Evolutionary conservation across 2,797 vertebrate genomes (phyloP).

Genomic region (Hipposideros larvatus): DNA sequence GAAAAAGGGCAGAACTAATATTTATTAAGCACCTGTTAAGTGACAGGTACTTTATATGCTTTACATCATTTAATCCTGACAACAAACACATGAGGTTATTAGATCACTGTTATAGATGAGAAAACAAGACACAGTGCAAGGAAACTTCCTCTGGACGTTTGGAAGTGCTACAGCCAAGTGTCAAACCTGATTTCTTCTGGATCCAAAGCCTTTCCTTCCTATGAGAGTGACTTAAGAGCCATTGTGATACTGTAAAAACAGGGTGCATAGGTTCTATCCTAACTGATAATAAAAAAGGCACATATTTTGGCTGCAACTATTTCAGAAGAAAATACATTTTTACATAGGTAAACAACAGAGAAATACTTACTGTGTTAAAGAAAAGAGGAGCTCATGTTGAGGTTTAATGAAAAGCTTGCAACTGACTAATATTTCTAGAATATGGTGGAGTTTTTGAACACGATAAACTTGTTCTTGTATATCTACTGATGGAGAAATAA

Average conservation of each 20-base stretch:
- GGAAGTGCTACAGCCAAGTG: background rate
- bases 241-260: background rate
- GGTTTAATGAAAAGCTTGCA: slow-evolving; percentile 94
- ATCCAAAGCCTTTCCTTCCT: background rate
- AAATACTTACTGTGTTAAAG: slow-evolving; percentile 94
- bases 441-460: slow-evolving; percentile 96
- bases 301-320: background rate
- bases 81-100: background rate
- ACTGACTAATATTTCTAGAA: slow-evolving; percentile 95
- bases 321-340: slow-evolving; percentile 32
- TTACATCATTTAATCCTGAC: background rate
- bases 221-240: background rate
- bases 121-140: background rate
- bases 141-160: background rate
- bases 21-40: slow-evolving; percentile 5
- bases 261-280: background rate
- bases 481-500: slow-evolving; percentile 92
- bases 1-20: slow-evolving; percentile 7
- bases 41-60: background rate
- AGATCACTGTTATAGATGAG: background rate
- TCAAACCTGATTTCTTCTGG: background rate
- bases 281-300: background rate
- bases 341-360: slow-evolving; percentile 43
- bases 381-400: slow-evolving; percentile 95
- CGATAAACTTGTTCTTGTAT: slow-evolving; percentile 94